Evolutionary conservation across 2,797 vertebrate species (phyloP).

Genomic region (Merluccius polli): DNA sequence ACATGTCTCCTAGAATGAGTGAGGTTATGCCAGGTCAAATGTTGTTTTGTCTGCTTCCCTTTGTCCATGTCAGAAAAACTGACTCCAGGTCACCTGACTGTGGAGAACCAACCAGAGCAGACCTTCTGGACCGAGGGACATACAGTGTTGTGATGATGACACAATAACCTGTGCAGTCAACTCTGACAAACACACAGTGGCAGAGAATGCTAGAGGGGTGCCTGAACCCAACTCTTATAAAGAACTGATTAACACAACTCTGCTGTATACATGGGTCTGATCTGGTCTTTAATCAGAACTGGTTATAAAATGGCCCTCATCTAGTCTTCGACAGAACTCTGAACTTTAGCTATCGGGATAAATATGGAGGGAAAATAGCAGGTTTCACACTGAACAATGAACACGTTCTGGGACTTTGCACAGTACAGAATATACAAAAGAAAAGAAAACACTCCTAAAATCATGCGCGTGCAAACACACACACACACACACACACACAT

Average conservation of each 20-base stretch:
- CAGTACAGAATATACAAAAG: not conserved
- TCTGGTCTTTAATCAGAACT: not conserved
- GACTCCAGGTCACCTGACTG: slow-evolving; percentile 6
- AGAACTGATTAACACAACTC: not conserved
- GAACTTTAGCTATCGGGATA: not conserved
- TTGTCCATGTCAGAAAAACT: not conserved
- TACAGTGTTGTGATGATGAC: slow-evolving; percentile 1
- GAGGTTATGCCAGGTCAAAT: not conserved
- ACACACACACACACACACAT: not conserved
- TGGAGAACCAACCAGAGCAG: not conserved
- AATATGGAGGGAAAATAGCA: not conserved
- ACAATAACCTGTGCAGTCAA: not conserved
- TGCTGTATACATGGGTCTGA: not conserved
- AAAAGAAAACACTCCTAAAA: not conserved
- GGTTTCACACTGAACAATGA: not conserved
- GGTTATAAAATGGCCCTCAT: not conserved
- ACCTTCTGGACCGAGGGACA: not conserved
- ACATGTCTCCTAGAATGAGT: not conserved
- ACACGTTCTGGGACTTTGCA: not conserved
- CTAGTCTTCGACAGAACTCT: not conserved
- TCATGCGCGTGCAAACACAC: not conserved
- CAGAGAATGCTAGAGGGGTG: not conserved
- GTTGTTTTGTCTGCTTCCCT: slow-evolving; percentile 1
- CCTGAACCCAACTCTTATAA: not conserved
- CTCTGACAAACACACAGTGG: not conserved